Percentiles rank a stretch among this genome's conserved stretches.
Evolutionary conservation across 2,888 invertebrate species (phyloP).

Genomic region (Euzophera pinguis): DNA sequence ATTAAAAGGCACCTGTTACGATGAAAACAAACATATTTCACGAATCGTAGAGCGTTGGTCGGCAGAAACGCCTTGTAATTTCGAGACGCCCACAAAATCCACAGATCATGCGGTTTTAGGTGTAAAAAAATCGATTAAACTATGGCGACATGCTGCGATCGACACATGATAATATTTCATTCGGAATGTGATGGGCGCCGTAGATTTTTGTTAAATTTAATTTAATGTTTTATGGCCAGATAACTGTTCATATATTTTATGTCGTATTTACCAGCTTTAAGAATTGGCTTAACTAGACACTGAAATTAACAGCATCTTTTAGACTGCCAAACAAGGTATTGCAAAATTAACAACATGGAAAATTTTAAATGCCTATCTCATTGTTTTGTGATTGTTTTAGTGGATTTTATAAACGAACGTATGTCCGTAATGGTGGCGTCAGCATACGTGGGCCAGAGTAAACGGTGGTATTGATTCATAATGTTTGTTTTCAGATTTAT

Average conservation of each 20-base stretch:
- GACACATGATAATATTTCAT: slow-evolving; percentile 77
- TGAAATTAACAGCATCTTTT: neutral
- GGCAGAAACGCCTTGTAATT: slow-evolving; percentile 74
- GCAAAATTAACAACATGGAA: neutral
- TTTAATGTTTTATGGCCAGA: slow-evolving; percentile 66
- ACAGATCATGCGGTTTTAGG: slow-evolving; percentile 74
- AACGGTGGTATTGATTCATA: slow-evolving; percentile 32
- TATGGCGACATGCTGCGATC: slow-evolving; percentile 77
- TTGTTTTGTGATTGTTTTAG: slow-evolving; percentile 16
- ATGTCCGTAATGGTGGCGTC: slow-evolving; percentile 19
- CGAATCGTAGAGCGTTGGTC: slow-evolving; percentile 48
- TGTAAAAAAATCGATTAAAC: slow-evolving; percentile 79
- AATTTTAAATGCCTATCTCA: neutral
- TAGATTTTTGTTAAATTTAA: slow-evolving; percentile 73
- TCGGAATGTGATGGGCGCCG: slow-evolving; percentile 56
- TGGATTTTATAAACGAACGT: slow-evolving; percentile 18
- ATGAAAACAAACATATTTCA: slow-evolving; percentile 76
- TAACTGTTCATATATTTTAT: slow-evolving; percentile 66
- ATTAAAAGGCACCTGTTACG: slow-evolving; percentile 60
- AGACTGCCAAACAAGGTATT: neutral
- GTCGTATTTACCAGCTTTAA: slow-evolving; percentile 34
- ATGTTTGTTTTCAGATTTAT: slow-evolving; percentile 68
- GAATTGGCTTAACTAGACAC: neutral
- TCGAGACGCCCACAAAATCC: slow-evolving; percentile 70
- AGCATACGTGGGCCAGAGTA: slow-evolving; percentile 17